These are phyloP conservation scores for Argyresthia goedartella DNA, from an alignment of 2,888 invertebrate genomes.

Conservation along the genomic window DNA sequence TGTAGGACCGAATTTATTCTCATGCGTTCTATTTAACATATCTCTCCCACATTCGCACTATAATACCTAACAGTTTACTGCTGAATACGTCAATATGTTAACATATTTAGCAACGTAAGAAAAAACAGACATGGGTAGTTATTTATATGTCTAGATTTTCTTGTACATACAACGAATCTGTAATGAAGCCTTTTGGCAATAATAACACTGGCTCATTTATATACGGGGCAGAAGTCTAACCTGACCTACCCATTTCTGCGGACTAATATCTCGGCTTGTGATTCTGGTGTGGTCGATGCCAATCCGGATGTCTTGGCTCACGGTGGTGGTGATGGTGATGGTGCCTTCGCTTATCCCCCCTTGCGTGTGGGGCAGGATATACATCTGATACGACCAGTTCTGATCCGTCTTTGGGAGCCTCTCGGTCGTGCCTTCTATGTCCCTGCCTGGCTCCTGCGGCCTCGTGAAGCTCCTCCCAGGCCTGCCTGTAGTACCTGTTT, in stretches of 20 bases:
- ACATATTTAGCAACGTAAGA: no score
- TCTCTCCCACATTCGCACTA: no score
- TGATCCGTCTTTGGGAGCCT: conserved; percentile 78
- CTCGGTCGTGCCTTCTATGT: conserved; percentile 51
- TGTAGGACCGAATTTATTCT: no score
- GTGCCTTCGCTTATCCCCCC: conserved; percentile 76
- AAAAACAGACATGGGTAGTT: no score
- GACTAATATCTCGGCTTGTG: conserved; percentile 64
- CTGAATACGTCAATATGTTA: no score
- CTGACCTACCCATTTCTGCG: not conserved
- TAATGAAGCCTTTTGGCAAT: no score
- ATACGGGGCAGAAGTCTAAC: no score
- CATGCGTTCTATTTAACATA: no score
- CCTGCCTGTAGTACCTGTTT: conserved; percentile 90
- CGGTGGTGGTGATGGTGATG: conserved; percentile 85
- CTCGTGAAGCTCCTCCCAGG: conserved; percentile 94
- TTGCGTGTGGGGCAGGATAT: conserved; percentile 49
- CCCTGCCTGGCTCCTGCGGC: conserved; percentile 75
- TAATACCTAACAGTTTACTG: no score
- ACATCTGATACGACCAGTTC: conserved; percentile 82
- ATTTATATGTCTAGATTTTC: no score
- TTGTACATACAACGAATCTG: no score
- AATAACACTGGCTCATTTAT: no score
- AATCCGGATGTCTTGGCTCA: conserved; percentile 70
- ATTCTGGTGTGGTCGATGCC: conserved; percentile 64